Conservation (phyloP, 2,888 invertebrate species). For the Xestia rhomboidea region DNA sequence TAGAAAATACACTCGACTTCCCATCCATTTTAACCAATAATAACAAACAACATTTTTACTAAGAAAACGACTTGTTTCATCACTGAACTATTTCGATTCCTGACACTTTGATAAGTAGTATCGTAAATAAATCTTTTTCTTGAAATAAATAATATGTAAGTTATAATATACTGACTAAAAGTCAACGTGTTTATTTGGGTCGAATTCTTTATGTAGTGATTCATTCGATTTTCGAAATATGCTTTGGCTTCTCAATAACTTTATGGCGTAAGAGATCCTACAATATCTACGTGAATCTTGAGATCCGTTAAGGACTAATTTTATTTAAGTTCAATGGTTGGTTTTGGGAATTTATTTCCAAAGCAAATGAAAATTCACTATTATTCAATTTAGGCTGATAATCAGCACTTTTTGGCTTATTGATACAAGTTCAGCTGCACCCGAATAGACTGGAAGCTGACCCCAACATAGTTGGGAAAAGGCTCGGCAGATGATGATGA, state of each 20-base stretch:
- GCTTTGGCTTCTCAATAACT: background rate
- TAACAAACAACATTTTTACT: slow-evolving; percentile 56
- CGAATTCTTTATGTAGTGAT: slow-evolving; percentile 10
- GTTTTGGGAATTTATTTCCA: too few relatives aligned
- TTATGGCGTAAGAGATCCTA: background rate
- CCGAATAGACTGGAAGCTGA: too few relatives aligned
- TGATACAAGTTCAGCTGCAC: too few relatives aligned
- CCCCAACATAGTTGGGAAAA: too few relatives aligned
- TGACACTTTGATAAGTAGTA: slow-evolving; percentile 42
- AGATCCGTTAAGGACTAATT: background rate
- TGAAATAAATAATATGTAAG: slow-evolving; percentile 48
- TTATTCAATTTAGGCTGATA: too few relatives aligned
- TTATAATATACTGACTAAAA: slow-evolving; percentile 21
- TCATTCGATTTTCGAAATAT: slow-evolving; percentile 12
- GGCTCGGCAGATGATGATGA: too few relatives aligned
- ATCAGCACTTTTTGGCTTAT: too few relatives aligned
- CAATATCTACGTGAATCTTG: background rate
- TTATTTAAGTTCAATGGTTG: background rate
- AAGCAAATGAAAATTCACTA: too few relatives aligned
- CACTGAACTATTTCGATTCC: slow-evolving; percentile 50
- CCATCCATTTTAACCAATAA: slow-evolving; percentile 43
- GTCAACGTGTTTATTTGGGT: slow-evolving; percentile 31
- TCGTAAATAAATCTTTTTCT: slow-evolving; percentile 42
- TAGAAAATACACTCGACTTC: slow-evolving; percentile 27
- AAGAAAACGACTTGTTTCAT: slow-evolving; percentile 46